Conservation (phyloP, 2,888 invertebrate genomes). For the Lepidochrysops patricia region DNA sequence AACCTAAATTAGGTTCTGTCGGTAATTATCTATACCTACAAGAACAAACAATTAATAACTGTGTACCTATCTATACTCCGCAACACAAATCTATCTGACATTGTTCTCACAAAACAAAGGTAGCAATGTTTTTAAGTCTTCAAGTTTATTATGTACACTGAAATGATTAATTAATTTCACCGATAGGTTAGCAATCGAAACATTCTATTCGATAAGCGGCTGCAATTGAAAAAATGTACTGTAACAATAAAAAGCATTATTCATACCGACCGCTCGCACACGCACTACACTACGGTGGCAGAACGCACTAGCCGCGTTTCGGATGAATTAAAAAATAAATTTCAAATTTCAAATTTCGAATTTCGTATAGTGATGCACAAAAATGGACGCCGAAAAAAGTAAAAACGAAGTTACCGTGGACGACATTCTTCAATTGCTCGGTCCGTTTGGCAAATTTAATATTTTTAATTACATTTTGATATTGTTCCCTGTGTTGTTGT, state of each 20-base stretch:
- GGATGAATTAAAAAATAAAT: constrained; percentile 14
- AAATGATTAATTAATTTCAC: neutral
- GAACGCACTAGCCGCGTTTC: constrained; percentile 32
- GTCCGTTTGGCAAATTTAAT: constrained; percentile 61
- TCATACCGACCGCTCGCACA: constrained; percentile 39
- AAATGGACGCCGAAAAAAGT: constrained; percentile 61
- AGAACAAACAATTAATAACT: too few species aligned
- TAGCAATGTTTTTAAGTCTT: neutral
- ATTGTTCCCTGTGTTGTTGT: constrained; percentile 55
- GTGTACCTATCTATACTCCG: too few species aligned
- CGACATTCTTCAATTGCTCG: constrained; percentile 53
- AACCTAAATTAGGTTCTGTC: too few species aligned
- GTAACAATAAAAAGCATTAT: constrained; percentile 53
- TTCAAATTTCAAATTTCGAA: constrained; percentile 23
- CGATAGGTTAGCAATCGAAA: neutral
- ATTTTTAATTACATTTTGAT: constrained; percentile 51
- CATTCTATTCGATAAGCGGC: constrained; percentile 27
- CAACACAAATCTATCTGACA: too few species aligned
- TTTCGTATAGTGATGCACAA: constrained; percentile 22
- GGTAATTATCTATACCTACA: too few species aligned
- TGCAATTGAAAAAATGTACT: constrained; percentile 28
- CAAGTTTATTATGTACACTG: neutral
- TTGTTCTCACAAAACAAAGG: neutral
- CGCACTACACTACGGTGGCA: constrained; percentile 45
- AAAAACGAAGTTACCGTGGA: constrained; percentile 56